Base-by-base conservation (phyloP, 1,140 invertebrate species). In the Subanguina moxae region DNA sequence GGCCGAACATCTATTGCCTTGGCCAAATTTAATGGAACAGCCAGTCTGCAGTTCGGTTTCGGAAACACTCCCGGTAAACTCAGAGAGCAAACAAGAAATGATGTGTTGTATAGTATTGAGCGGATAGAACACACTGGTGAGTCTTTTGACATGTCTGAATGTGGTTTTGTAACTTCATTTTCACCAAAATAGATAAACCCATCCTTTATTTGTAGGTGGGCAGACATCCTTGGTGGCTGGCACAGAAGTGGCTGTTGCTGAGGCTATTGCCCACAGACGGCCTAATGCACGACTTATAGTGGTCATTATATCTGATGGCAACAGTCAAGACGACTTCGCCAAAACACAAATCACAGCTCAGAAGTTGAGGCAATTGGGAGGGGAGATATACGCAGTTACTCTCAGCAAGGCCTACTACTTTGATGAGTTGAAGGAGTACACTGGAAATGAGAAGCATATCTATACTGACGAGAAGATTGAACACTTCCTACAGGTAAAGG, bases 271-370 rank as follows among this genome's bases (percentile, higher is more conserved):
- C 32, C 23, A 58, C 11, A 23, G 56, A 25, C 52, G 74, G 19
- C 42, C 64, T 3, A 57, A 59, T 43, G 30, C 52, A 30, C 43
- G 74, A 30, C 38, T 80, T 21, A 65, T 78, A 17, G 68, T 75
- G 21, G 67, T 78, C 13, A 56, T 78, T 25, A 68, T 78, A n/a
- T 70, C 71, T 13, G 76, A 78, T 65, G 76, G 76, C 11, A 75
- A 77, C 42, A 73, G 48, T 43, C 75, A 77, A 71, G 76, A 78
- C 64, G 72, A 76, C 56, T 78, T 78, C 78, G n/a, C 13, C 7
- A 43, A 57, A 25, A 72, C 77, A 17, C 56, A 76, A 59, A 27
- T 21, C 23, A 62, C 76, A 17, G 68, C 77, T 11, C 64, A 71
- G 27, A 61, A 30, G 23, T 64, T 78, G 17, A 28, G 69, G 15